A percentile compares a stretch with the other conserved stretches of the same genome.
Evolutionary conservation across 2,888 invertebrate species (phyloP).

Genomic region (Gryllus longicercus): DNA sequence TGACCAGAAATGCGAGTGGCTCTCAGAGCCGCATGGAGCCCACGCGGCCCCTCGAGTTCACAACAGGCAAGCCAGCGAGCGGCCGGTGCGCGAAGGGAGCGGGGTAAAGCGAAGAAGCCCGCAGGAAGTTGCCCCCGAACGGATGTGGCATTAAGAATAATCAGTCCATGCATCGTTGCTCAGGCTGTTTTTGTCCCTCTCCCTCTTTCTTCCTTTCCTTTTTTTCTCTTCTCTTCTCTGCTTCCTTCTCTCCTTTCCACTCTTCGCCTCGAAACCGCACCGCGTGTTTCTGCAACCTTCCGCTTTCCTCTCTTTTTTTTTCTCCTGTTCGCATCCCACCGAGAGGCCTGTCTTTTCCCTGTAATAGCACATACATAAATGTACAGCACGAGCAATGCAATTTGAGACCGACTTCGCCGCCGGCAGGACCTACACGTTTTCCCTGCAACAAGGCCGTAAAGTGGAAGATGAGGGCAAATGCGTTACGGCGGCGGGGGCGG

Average conservation of each 20-base stretch:
- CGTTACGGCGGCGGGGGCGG: neutral
- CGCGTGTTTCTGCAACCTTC: neutral
- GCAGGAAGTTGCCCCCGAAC: neutral
- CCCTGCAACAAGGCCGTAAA: neutral
- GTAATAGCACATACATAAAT: conserved; percentile 17
- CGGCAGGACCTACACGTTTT: neutral
- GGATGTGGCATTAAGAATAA: neutral
- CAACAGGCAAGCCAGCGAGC: neutral
- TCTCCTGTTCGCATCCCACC: neutral
- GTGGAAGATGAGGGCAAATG: neutral
- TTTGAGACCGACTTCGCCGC: neutral
- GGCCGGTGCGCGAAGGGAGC: neutral
- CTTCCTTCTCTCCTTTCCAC: neutral
- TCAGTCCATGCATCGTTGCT: neutral
- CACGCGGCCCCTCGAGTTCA: neutral
- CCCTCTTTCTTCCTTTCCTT: neutral
- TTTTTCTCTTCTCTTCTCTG: neutral
- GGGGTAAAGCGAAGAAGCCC: neutral
- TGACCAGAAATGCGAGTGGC: too few relatives aligned
- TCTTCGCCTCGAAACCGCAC: neutral
- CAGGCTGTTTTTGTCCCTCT: neutral
- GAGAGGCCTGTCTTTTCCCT: neutral
- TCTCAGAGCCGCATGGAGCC: too few relatives aligned
- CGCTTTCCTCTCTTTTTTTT: neutral
- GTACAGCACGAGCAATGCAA: neutral